Evolutionary conservation across 2,888 invertebrate species (phyloP).

Genomic region (Tenthredo scrophulariae): DNA sequence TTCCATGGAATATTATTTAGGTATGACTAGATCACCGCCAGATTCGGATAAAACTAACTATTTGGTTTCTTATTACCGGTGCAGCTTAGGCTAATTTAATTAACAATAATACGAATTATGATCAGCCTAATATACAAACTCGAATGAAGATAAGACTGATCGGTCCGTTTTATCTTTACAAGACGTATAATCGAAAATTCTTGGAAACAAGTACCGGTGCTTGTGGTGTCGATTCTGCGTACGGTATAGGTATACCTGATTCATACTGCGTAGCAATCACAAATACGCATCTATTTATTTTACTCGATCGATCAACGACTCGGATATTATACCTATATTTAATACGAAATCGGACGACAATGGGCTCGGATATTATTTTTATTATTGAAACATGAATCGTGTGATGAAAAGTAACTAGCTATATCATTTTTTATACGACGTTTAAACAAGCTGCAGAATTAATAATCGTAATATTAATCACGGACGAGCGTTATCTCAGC

Average conservation of each 20-base stretch:
- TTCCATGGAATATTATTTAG: neutral
- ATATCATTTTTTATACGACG: neutral
- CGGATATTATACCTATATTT: neutral
- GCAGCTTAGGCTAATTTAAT: neutral
- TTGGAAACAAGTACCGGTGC: neutral
- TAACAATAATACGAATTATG: neutral
- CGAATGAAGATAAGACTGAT: neutral
- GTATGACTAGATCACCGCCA: neutral
- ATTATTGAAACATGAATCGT: neutral
- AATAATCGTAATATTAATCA: conserved; percentile 7
- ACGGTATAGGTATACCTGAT: neutral
- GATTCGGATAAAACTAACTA: neutral
- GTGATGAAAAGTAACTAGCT: neutral
- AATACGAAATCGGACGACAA: conserved; percentile 17
- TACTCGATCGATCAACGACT: conserved; percentile 12
- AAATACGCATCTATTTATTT: neutral
- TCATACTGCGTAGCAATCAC: conserved; percentile 10
- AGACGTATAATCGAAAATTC: neutral
- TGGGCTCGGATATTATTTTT: neutral
- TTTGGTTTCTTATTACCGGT: neutral
- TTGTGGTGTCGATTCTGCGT: neutral
- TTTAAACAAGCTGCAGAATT: conserved; percentile 23
- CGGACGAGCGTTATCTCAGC: neutral
- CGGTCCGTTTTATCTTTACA: neutral
- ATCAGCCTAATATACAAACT: neutral